These are phyloP conservation scores for Premnoplex brunnescens DNA, from an alignment of 2,797 vertebrate genomes.

Conservation along the genomic window DNA sequence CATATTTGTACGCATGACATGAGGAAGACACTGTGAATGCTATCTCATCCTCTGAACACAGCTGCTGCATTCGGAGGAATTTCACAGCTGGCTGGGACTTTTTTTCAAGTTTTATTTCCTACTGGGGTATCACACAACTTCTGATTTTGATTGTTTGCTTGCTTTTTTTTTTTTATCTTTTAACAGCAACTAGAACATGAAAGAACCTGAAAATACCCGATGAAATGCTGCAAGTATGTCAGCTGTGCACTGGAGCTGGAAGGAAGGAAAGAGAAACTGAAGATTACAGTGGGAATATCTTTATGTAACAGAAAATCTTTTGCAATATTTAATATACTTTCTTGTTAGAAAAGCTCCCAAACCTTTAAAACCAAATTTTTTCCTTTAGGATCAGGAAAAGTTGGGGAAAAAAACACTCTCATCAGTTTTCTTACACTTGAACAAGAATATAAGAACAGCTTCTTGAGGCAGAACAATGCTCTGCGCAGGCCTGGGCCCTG, in stretches of 20 bases:
- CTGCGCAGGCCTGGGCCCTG: not conserved
- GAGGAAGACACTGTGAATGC: not conserved
- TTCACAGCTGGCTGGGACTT: constrained; percentile 39
- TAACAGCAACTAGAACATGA: constrained; percentile 33
- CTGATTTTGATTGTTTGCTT: not conserved
- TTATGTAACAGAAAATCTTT: not conserved
- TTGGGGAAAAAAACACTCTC: accelerated
- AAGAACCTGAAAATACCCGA: constrained; percentile 41
- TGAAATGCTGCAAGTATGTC: constrained; percentile 35
- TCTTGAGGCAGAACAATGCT: not conserved
- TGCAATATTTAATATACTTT: not conserved
- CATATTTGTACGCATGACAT: not conserved
- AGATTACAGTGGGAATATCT: not conserved
- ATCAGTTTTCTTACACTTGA: not conserved
- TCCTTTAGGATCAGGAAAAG: not conserved
- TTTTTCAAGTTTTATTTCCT: constrained; percentile 53
- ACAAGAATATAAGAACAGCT: not conserved
- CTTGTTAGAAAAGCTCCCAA: not conserved
- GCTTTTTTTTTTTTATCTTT: not conserved
- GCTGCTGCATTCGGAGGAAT: constrained; percentile 37
- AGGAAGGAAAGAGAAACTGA: not conserved
- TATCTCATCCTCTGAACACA: not conserved
- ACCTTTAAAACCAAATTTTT: not conserved
- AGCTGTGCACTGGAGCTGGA: not conserved
- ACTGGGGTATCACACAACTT: constrained; percentile 32